These are phyloP conservation scores for Urocitellus parryii DNA, from an alignment of 2,113 vertebrate genomes.

Conservation along the genomic window DNA sequence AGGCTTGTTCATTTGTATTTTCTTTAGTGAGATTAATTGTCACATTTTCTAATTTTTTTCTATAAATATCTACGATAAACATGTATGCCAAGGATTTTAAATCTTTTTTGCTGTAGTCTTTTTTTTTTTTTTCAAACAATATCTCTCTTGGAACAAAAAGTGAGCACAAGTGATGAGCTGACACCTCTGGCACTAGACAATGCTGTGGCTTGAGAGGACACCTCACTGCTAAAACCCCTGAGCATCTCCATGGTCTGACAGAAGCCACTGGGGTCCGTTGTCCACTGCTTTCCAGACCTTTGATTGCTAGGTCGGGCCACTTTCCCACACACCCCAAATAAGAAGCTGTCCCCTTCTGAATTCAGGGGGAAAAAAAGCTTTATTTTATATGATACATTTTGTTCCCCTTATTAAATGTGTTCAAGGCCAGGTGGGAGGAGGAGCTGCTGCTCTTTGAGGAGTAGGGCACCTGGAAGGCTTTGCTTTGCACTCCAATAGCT, in stretches of 20 bases:
- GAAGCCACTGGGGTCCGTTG: background rate
- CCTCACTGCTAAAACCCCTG: background rate
- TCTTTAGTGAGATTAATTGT: background rate
- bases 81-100: background rate
- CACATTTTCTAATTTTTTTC: background rate
- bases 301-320: too few relatives aligned
- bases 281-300: background rate
- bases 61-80: background rate
- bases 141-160: background rate
- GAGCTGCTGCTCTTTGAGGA: background rate
- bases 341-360: background rate
- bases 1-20: background rate
- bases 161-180: background rate
- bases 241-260: background rate
- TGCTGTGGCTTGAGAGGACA: background rate
- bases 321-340: background rate
- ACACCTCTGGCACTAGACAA: background rate
- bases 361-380: background rate
- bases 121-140: background rate
- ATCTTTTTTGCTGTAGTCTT: background rate
- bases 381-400: background rate
- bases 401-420: background rate
- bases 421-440: background rate
- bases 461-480: too few relatives aligned
- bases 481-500: background rate